Base-by-base conservation (phyloP, 2,113 vertebrate species). In the Egretta garzetta region DNA sequence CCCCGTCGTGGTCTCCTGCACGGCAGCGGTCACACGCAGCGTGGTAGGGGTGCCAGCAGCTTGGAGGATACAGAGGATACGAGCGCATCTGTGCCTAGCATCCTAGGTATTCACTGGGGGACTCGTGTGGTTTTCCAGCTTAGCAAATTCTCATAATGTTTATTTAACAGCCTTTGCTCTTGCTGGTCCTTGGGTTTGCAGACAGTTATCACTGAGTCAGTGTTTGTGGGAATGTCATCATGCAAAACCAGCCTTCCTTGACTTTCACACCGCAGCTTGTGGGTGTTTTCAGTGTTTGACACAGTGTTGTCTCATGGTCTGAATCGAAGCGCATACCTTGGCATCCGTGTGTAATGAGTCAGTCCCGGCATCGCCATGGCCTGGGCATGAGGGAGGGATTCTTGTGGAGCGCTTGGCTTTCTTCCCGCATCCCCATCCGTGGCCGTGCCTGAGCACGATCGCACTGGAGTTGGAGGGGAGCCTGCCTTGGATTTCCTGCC, bases 401-500 rank as follows among this genome's bases (percentile, higher is more conserved):
- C 86, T 91, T 82, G 94, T 14, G 26, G 56, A 80, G 89, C 6
- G 3, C 50, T 80, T 85, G 96, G 94, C 95, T 90, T 4, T 52
- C 33, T 80, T 93, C 85, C 91, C 10, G 18, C 16, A 35, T 64
- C 96, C 92, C 64, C 50, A 35, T 96, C 97, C 93, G 19, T 79
- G 95, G 91, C 92, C 49, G 32, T 50, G 86, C 90, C 49, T 91
- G 96, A 97, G 96, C 96, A 74, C 1, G 7, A 86, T 96, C 15
- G 4, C 0, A 2, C 74, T 77, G 93, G 80, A 50, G 77, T 68
- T 94, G 96, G 96, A 97, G 90, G 43, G 85, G 93, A 95, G 95
- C 77, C 92, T 80, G 91, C 89, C 85, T 96, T 97, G 97, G 96
- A 95, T 96, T 97, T 98, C 98, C 95, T 96, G 92, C 88, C 53